Percentiles rank a stretch among this genome's conserved stretches.
phyloP scores from a whole-genome alignment of 2,888 invertebrate genomes.

The Tenthredo notha region DNA sequence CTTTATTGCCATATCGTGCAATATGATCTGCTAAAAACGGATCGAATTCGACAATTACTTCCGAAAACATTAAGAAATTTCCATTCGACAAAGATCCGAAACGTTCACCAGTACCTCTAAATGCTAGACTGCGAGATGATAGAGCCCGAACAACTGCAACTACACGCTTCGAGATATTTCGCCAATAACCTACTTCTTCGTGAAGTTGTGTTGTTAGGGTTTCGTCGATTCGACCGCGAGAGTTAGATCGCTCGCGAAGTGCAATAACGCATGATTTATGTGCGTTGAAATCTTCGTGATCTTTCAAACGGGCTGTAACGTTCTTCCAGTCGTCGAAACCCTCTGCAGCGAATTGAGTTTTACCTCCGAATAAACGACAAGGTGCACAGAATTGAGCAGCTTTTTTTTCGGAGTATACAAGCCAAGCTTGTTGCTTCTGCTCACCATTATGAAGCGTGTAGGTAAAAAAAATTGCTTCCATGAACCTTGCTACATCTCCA shows the following conservation, averaged over 20 bases:
- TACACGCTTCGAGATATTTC: slow-evolving; percentile 35
- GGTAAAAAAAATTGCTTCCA: too few relatives aligned
- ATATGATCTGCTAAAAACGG: slow-evolving; percentile 47
- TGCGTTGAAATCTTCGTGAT: slow-evolving; percentile 19
- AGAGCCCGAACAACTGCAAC: slow-evolving; percentile 38
- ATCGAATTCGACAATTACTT: slow-evolving; percentile 44
- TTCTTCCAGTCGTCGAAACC: slow-evolving; percentile 34
- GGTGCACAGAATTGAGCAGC: not conserved
- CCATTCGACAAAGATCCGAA: slow-evolving; percentile 28
- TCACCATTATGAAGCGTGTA: slow-evolving; percentile 35
- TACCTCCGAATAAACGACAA: slow-evolving; percentile 16
- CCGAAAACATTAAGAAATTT: slow-evolving; percentile 45
- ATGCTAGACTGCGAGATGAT: slow-evolving; percentile 37
- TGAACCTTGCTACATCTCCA: too few relatives aligned
- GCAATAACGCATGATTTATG: slow-evolving; percentile 16
- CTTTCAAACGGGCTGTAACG: not conserved
- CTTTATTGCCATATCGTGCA: slow-evolving; percentile 62
- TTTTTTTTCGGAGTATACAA: slow-evolving; percentile 17
- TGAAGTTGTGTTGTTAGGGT: slow-evolving; percentile 5
- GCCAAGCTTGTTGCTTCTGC: not conserved
- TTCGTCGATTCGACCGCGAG: not conserved
- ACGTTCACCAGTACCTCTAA: slow-evolving; percentile 1
- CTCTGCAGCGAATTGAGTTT: not conserved
- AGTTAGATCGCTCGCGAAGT: not conserved
- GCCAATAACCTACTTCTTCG: slow-evolving; percentile 20